Evolutionary conservation across 2,888 invertebrate species (phyloP), one percentile per base, ranked within the genome.

Genomic region (Ormia ochracea): DNA sequence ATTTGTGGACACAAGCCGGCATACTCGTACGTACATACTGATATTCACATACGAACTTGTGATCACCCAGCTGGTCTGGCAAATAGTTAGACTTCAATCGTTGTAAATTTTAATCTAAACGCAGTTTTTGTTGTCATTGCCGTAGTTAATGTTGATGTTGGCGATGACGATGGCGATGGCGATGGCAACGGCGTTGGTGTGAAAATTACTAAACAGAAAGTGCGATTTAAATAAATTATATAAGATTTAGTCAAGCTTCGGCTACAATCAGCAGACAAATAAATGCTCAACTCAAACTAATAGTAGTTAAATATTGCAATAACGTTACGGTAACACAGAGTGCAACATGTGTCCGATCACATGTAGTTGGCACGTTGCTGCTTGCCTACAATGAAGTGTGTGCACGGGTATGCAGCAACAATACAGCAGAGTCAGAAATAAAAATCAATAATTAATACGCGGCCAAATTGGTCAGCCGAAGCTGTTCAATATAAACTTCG

Each of bases 361-460:
- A 66, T 79, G 75, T 75, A 66, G 38, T 77, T 79, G 79, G 69
- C 75, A 58, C 68, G 76, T 72, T 68, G 76, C 76, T 79, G 65
- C 75, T 70, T 70, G 61, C 65, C 45, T 54, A 45, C 66, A 52
- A 28, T 45, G 38, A 58, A 54, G 45, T 38, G 50, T 36, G 7
- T 66, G 68, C 19, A 17, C n/a, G n/a, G n/a, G n/a, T n/a, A n/a
- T n/a, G 61, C 69, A 72, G 23, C 69, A 70, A 23, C 61, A 69
- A 43, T 56, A 54, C 56, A 58, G 36, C 52, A 61, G 63, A 65
- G 43, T 38, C 54, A 41, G 36, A 76, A 66, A 69, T 52, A 76
- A 68, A 77, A 81, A 72, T 70, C 77, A 79, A 80, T 73, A 76
- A 69, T 78, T 78, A 78, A 76, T 80, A 80, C 70, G 69, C 75